Base-by-base conservation (phyloP, 2,113 vertebrate species). In the Campylorhamphus procurvoides region DNA sequence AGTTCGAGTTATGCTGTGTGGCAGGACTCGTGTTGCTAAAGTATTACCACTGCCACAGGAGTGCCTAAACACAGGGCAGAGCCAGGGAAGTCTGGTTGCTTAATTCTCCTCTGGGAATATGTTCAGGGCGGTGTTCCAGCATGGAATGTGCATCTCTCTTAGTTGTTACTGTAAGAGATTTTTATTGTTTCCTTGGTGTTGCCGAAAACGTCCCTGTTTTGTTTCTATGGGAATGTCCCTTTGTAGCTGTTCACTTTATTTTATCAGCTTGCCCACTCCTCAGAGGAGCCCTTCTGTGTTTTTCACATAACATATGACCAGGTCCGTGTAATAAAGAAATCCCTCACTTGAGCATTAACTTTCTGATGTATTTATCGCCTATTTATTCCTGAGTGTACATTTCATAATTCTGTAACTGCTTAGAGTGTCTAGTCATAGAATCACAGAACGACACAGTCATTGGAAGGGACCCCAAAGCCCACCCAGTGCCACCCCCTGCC, bases 401-500 rank as follows among this genome's bases (percentile, higher is more conserved):
- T 18, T 63, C 5, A 18, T 75, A 40, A 47, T 87, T 75, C 31
- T 74, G 28, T 74, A 73, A 33, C 60, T 8, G 2, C 18, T 89
- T 39, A 31, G 49, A 35, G 12, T 59, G 9, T 46, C 42, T 40
- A 15, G 15, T n/a, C 29, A 25, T 25, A 75, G 46, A 60, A 53
- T 53, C 39, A 18, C 39, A 28, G 60, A n/a, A 16, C 20, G 20
- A 14, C 60, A 44, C 52, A 39, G 8, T 24, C 20, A 17, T 40
- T 78, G 37, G 33, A 46, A 59, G 39, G 17, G 9, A 23, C 39
- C 13, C 52, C 44, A 66, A 59, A 59, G 23, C 12, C 11, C 16
- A 22, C 27, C 11, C 7, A 14, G 5, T 72, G 55, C 28, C 50
- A 1, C 23, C 18, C 11, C 1, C 0, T 58, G 20, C 20, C 42